Evolutionary conservation across 1,140 invertebrate genomes (phyloP).

Genomic region (Saxidomus purpurata): DNA sequence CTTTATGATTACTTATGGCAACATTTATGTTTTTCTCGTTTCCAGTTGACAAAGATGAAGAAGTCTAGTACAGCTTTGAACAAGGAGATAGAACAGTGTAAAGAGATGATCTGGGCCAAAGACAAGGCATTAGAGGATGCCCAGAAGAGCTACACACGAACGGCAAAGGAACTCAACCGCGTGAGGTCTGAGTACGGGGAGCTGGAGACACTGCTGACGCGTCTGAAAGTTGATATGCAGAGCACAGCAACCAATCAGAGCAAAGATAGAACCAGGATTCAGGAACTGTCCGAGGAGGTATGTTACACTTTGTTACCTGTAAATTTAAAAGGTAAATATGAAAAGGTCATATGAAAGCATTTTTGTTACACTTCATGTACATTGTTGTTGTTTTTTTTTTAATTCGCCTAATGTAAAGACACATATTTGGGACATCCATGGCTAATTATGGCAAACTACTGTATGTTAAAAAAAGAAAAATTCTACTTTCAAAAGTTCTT

Average conservation of each 20-base stretch:
- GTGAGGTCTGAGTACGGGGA: slow-evolving; percentile 78
- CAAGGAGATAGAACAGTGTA: slow-evolving; percentile 81
- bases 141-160: slow-evolving; percentile 81
- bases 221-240: slow-evolving; percentile 80
- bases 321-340: too few relatives aligned
- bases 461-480: too few relatives aligned
- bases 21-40: too few relatives aligned
- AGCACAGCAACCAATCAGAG: slow-evolving; percentile 75
- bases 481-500: too few relatives aligned
- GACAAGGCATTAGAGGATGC: slow-evolving; percentile 85
- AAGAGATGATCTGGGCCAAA: slow-evolving; percentile 83
- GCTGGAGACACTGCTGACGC: slow-evolving; percentile 78
- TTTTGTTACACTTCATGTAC: too few relatives aligned
- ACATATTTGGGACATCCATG: too few relatives aligned
- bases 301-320: too few relatives aligned
- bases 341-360: too few relatives aligned
- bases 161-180: slow-evolving; percentile 82
- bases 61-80: slow-evolving; percentile 74
- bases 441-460: too few relatives aligned
- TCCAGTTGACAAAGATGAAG: slow-evolving; percentile 78
- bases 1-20: too few relatives aligned
- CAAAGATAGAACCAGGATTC: slow-evolving; percentile 79
- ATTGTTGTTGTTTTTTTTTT: too few relatives aligned
- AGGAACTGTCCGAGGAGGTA: slow-evolving; percentile 83
- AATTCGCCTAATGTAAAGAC: too few relatives aligned